Evolutionary conservation across 37 sponge, comb jelly and placozoan genomes (phyloP).

Genomic region (Ephydatia muelleri): DNA sequence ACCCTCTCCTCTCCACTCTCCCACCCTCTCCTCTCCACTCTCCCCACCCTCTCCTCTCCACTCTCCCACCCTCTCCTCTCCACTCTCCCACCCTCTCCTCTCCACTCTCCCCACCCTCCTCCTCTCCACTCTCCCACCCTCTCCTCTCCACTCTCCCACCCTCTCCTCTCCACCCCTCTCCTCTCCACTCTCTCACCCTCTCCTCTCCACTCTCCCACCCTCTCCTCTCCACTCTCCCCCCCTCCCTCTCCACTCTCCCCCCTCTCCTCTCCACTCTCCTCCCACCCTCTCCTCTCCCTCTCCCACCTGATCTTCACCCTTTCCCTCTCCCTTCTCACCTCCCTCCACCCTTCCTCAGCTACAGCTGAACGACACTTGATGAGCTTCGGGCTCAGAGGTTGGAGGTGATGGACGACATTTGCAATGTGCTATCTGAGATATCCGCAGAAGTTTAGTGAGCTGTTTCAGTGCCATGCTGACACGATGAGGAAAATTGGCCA

Average conservation of each 20-base stretch:
- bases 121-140: not conserved
- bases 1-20: not conserved
- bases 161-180: not conserved
- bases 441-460: too few relatives aligned
- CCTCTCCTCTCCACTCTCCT: not conserved
- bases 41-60: too few relatives aligned
- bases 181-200: not conserved
- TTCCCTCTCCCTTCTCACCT: not conserved
- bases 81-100: not conserved
- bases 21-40: not conserved
- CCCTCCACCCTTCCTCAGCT: too few relatives aligned
- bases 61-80: too few relatives aligned
- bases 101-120: too few relatives aligned
- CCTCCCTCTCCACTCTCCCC: not conserved
- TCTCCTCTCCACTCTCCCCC: too few relatives aligned
- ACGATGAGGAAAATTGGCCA: too few relatives aligned
- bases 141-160: not conserved
- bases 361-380: not conserved
- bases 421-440: constrained; percentile 42
- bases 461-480: too few relatives aligned
- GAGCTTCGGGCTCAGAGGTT: constrained; percentile 25
- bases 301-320: constrained; percentile 2
- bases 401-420: constrained; percentile 60
- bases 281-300: not conserved
- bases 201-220: too few relatives aligned